These are phyloP conservation scores for Lacerta bilineata DNA, from an alignment of 2,797 vertebrate genomes.

Conservation along the genomic window DNA sequence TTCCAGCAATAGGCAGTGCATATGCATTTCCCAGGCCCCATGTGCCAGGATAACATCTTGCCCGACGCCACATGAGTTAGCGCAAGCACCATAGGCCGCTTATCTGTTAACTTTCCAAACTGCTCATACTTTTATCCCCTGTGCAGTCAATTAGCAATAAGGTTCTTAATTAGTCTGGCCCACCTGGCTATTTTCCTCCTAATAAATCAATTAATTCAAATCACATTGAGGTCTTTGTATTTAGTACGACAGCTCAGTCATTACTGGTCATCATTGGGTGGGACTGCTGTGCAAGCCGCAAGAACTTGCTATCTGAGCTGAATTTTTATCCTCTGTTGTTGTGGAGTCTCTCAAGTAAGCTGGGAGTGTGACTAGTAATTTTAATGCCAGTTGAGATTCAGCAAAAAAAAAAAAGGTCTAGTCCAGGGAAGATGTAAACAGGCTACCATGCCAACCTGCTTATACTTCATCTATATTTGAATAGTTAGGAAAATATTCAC, in stretches of 20 bases:
- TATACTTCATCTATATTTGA: constrained; percentile 62
- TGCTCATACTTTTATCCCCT: constrained; percentile 66
- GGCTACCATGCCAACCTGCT: constrained; percentile 54
- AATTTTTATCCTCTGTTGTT: constrained; percentile 74
- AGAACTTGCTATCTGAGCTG: constrained; percentile 68
- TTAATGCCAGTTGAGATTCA: constrained; percentile 78
- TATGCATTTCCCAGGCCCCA: background rate
- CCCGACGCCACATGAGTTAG: constrained; percentile 46
- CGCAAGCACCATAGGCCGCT: constrained; percentile 57
- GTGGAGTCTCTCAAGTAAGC: constrained; percentile 69
- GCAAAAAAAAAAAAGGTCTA: constrained; percentile 65
- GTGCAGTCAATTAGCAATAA: constrained; percentile 81
- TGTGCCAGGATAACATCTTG: background rate
- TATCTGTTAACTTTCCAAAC: constrained; percentile 56
- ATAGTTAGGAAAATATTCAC: constrained; percentile 47
- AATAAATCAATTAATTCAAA: constrained; percentile 83
- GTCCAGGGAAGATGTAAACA: constrained; percentile 69
- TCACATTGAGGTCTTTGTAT: constrained; percentile 71
- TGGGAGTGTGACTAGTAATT: constrained; percentile 73
- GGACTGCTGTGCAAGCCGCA: constrained; percentile 40
- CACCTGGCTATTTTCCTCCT: constrained; percentile 79
- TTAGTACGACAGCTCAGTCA: constrained; percentile 71
- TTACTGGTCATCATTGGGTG: constrained; percentile 73
- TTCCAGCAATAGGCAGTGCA: background rate
- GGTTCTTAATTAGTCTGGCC: constrained; percentile 80